Conservation (phyloP, 2,888 invertebrate genomes). For the Parasteatoda lunata region DNA sequence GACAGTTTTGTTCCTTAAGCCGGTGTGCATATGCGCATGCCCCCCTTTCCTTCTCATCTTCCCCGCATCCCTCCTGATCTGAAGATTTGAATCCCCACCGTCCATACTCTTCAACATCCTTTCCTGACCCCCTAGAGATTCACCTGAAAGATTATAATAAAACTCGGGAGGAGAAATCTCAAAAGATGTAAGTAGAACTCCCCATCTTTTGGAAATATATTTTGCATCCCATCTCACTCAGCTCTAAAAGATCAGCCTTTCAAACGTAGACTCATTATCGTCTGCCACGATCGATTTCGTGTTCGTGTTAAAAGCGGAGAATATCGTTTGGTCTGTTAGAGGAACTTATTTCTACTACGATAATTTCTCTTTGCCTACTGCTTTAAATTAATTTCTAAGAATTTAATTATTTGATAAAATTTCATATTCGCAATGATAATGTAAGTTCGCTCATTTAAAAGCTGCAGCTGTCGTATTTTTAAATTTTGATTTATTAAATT, state of each 20-base stretch:
- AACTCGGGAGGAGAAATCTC: background rate
- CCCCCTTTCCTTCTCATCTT: conserved; percentile 7
- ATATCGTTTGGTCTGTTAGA: background rate
- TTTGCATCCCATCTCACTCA: background rate
- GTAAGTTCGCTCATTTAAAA: too few species aligned
- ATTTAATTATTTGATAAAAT: too few species aligned
- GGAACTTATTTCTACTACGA: background rate
- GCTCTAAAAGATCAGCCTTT: background rate
- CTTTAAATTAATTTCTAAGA: background rate
- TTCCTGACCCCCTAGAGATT: conserved; percentile 16
- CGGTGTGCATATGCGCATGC: conserved; percentile 5
- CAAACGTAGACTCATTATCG: background rate
- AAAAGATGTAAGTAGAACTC: conserved; percentile 33
- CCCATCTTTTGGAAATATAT: conserved; percentile 2
- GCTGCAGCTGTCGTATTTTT: too few species aligned
- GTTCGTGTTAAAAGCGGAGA: background rate
- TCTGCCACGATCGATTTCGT: conserved; percentile 3
- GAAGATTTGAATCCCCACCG: conserved; percentile 24
- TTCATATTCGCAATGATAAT: too few species aligned
- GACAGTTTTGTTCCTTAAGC: background rate
- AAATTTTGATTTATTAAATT: too few species aligned
- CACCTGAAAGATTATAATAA: conserved; percentile 15
- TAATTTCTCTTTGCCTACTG: background rate
- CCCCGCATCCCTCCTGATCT: background rate
- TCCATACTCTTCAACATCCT: conserved; percentile 4